Conservation (phyloP, 2,797 vertebrate species). For the Acestrorhynchus altus region DNA sequence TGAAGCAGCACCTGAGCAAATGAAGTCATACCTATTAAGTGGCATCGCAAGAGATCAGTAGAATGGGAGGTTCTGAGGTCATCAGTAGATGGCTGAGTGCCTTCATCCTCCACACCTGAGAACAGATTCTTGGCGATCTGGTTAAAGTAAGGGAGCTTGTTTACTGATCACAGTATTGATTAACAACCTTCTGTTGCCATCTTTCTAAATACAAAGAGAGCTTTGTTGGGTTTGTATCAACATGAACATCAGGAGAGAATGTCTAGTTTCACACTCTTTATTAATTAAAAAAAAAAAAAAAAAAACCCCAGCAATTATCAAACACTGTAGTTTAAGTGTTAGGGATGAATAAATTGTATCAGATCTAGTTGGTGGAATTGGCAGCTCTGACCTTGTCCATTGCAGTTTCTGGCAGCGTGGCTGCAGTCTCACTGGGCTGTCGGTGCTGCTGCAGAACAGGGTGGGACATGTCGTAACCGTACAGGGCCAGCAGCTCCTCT, state of each 20-base stretch:
- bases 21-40: conserved; percentile 68
- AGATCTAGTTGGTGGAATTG: neutral
- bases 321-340: too few relatives aligned
- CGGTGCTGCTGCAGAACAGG: conserved; percentile 83
- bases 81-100: conserved; percentile 84
- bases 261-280: neutral
- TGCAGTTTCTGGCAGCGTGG: conserved; percentile 85
- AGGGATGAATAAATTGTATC: too few relatives aligned
- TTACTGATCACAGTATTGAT: neutral
- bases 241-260: neutral
- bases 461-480: conserved; percentile 88
- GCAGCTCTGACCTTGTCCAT: conserved; percentile 85
- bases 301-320: too few relatives aligned
- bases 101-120: conserved; percentile 86
- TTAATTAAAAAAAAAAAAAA: too few relatives aligned
- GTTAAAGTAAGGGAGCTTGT: conserved; percentile 74
- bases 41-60: conserved; percentile 84
- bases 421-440: conserved; percentile 78
- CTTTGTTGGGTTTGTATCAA: neutral
- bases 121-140: conserved; percentile 90
- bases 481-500: conserved; percentile 91
- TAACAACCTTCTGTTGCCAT: neutral
- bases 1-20: neutral
- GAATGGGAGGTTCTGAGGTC: conserved; percentile 87
- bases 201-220: neutral